Base-by-base conservation (phyloP, 1,140 invertebrate genomes). In the Drosophila sturtevanti region DNA sequence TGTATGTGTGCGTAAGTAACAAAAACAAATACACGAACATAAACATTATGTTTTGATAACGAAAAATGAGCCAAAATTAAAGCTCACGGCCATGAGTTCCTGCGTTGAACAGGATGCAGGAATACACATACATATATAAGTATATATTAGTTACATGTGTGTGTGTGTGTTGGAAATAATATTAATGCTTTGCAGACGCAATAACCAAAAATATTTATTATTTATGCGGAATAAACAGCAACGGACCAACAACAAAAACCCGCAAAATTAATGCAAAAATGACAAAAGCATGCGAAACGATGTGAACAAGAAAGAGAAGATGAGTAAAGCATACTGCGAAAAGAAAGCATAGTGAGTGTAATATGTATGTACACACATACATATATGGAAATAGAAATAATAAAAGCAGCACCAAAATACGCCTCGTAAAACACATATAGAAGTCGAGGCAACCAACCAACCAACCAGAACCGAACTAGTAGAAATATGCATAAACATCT, bases 201-300 rank as follows among this genome's bases (percentile, higher is more conserved):
- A 89, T 89, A 89, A 80, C 80, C 85, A 84, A 89, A 89, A 89
- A 89, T 89, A 84, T 89, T 78, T 89, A 89, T 89, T 89, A 89
- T 89, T 89, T 89, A 89, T 89, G 77, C 80, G 84, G 78, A 89
- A 89, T 89, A 89, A 89, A 89, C 85, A 89, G 81, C 79, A 84
- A 71, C 68, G 69, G 72, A 44, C 35, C 64, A 2, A 2, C 27
- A 78, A 70, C 68, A 81, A 79, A 72, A 78, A 72, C 75, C 67
- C 62, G 51, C 68, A 68, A 89, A 89, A 89, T 89, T 89, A 89
- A 89, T 89, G 84, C 84, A 89, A 89, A 89, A 89, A 84, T 84
- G 84, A 89, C 84, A 89, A 84, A 79, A 80, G 84, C 84, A 84
- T n/a, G 77, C 71, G 37, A 58, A 54, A 27, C 21, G 52, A 55